A percentile compares a stretch with the other conserved stretches of the same genome.
These are phyloP conservation scores for Lordiphosa collinella DNA, from an alignment of 1,140 invertebrate genomes.

Conservation along the genomic window DNA sequence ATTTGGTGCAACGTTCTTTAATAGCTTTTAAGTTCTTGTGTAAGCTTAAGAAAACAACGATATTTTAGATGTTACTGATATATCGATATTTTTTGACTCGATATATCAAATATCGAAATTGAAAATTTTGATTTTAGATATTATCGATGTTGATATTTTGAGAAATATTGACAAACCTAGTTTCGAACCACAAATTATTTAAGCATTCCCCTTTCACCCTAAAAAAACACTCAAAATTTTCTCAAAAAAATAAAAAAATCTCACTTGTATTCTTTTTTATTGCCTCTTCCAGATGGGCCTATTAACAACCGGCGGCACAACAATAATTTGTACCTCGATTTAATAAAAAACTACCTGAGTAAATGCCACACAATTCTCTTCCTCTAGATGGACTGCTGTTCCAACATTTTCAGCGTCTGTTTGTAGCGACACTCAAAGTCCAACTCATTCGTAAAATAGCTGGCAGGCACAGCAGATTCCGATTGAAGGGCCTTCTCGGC, in stretches of 20 bases:
- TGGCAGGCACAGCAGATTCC: conserved; percentile 80
- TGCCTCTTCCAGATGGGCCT: conserved; percentile 66
- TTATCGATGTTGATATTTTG: too few species aligned
- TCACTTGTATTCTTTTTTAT: conserved; percentile 27
- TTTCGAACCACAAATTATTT: too few species aligned
- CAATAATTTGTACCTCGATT: conserved; percentile 5
- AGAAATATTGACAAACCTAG: too few species aligned
- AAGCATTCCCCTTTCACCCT: too few species aligned
- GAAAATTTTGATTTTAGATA: too few species aligned
- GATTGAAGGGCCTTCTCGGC: conserved; percentile 81
- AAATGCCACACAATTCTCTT: not conserved
- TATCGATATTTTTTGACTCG: too few species aligned
- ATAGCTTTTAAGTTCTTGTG: too few species aligned
- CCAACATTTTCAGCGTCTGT: conserved; percentile 23
- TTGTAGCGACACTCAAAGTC: conserved; percentile 33
- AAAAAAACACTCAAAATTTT: not conserved
- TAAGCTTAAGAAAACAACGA: too few species aligned
- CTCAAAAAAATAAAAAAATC: not conserved
- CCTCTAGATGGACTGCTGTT: conserved; percentile 38
- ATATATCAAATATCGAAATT: too few species aligned
- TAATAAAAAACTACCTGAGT: conserved; percentile 52
- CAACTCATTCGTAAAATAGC: conserved; percentile 42
- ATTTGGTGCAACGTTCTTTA: too few species aligned
- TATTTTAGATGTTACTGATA: too few species aligned
- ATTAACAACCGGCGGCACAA: conserved; percentile 29